A percentile compares a stretch with the other conserved stretches of the same genome.
These are phyloP conservation scores for Decapterus maruadsi DNA, from an alignment of 2,797 vertebrate genomes.

Conservation along the genomic window DNA sequence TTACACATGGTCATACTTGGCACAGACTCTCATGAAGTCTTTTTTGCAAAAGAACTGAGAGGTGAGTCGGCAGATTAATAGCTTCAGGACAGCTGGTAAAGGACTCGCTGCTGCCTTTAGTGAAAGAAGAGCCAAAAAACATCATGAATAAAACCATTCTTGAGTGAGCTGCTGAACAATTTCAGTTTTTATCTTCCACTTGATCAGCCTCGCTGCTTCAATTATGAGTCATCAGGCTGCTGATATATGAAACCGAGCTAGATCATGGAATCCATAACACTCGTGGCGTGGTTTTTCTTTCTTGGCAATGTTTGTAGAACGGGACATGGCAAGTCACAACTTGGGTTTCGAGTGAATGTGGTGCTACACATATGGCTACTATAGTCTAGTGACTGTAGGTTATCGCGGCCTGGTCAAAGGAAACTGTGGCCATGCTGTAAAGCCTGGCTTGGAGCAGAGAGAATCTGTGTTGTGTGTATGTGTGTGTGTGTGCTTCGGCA, in stretches of 20 bases:
- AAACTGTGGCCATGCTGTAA: constrained; percentile 64
- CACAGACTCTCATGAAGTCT: not conserved
- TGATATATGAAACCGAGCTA: constrained; percentile 44
- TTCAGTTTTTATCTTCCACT: constrained; percentile 23
- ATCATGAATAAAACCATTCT: not conserved
- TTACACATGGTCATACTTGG: constrained; percentile 31
- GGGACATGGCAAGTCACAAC: constrained; percentile 28
- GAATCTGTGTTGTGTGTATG: constrained; percentile 48
- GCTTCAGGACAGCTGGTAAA: not conserved
- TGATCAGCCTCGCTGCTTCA: constrained; percentile 21
- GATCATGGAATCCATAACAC: constrained; percentile 32
- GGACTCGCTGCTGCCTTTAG: not conserved
- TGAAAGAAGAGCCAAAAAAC: not conserved
- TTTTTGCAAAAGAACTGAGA: constrained; percentile 31
- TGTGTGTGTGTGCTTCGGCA: constrained; percentile 55
- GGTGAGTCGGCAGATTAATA: constrained; percentile 1
- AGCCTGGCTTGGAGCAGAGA: constrained; percentile 25
- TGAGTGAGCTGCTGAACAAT: constrained; percentile 3
- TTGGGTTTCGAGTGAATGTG: constrained; percentile 34
- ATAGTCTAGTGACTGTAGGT: constrained; percentile 35
- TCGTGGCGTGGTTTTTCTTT: constrained; percentile 41
- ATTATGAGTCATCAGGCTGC: constrained; percentile 51
- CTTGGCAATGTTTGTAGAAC: constrained; percentile 12
- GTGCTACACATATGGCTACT: constrained; percentile 33
- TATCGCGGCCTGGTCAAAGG: constrained; percentile 57